Evolutionary conservation across 2,113 vertebrate species (phyloP).

Genomic region (Labrus mixtus): DNA sequence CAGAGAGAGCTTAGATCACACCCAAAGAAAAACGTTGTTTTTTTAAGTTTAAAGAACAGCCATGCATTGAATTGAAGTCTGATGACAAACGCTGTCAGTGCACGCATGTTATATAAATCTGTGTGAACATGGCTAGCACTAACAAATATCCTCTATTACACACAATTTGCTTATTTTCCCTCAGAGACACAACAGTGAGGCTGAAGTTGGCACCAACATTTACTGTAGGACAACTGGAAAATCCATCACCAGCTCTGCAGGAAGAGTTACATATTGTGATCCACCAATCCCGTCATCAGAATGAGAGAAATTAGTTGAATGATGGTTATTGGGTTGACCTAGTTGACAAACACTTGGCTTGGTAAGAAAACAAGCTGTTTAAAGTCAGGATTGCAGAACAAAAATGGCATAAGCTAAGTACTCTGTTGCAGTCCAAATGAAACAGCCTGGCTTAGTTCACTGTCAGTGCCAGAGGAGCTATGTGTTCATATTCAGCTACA

Average conservation of each 20-base stretch:
- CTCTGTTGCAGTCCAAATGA: conserved; percentile 27
- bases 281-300: conserved; percentile 12
- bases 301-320: conserved; percentile 19
- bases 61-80: background rate
- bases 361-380: background rate
- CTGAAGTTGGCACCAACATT: conserved; percentile 42
- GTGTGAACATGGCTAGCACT: conserved; percentile 12
- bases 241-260: conserved; percentile 42
- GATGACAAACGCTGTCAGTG: conserved; percentile 15
- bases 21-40: background rate
- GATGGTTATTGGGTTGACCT: conserved; percentile 30
- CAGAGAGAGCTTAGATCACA: background rate
- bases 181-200: conserved; percentile 27
- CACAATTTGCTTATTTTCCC: conserved; percentile 44
- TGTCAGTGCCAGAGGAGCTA: conserved; percentile 2
- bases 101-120: conserved; percentile 19
- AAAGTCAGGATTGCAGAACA: conserved; percentile 12
- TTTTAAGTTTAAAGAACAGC: background rate
- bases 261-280: conserved; percentile 7
- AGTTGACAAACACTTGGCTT: conserved; percentile 36
- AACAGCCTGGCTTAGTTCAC: conserved; percentile 16
- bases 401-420: conserved; percentile 9
- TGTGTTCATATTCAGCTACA: background rate
- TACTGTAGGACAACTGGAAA: conserved; percentile 64
- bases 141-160: conserved; percentile 31